Percentiles rank a stretch among this genome's conserved stretches.
phyloP scores from a whole-genome alignment of 1,140 invertebrate species.

The Brachystomella parvula region DNA sequence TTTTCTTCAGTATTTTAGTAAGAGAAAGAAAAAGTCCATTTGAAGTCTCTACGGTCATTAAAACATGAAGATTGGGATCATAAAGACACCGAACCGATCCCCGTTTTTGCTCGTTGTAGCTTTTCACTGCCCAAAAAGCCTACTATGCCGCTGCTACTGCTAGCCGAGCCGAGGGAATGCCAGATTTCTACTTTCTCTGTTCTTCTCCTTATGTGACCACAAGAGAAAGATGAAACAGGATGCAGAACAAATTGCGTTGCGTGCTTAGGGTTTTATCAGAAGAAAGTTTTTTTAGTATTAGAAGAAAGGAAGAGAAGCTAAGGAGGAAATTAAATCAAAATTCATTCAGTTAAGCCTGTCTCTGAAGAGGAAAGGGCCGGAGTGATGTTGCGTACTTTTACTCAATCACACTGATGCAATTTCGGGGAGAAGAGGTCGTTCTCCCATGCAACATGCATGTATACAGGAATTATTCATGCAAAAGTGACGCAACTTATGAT shows the following conservation, averaged over 20 bases:
- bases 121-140: neutral
- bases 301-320: neutral
- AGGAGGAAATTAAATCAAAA: constrained; percentile 7
- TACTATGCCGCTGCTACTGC: neutral
- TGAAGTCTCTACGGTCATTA: neutral
- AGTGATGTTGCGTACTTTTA: neutral
- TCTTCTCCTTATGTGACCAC: neutral
- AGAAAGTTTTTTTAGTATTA: neutral
- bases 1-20: neutral
- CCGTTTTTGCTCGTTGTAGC: neutral
- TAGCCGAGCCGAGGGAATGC: too few species aligned
- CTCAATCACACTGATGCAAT: neutral
- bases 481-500: neutral
- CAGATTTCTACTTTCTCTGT: neutral
- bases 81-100: neutral
- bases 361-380: neutral
- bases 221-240: neutral
- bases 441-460: neutral
- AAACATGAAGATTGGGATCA: constrained; percentile 6
- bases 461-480: neutral
- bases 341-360: neutral
- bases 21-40: neutral
- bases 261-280: neutral
- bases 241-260: constrained; percentile 7
- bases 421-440: neutral